Evolutionary conservation across 2,888 invertebrate species (phyloP).

Genomic region (Chalcis sispes): DNA sequence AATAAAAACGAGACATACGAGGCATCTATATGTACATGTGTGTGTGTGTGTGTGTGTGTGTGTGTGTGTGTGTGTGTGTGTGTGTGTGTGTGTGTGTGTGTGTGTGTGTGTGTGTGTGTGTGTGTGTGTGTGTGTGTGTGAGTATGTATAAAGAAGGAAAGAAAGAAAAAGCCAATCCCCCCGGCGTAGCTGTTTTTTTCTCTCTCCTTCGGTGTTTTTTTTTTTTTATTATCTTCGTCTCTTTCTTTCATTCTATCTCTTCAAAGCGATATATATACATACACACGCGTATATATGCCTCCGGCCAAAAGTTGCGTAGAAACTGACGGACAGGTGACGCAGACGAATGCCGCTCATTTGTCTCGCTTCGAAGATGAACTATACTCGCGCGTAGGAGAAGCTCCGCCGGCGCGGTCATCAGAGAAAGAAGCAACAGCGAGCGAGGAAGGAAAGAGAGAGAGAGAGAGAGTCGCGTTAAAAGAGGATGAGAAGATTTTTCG

Average conservation of each 20-base stretch:
- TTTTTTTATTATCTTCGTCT: neutral
- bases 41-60: neutral
- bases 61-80: neutral
- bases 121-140: no score
- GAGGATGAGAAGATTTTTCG: slow-evolving; percentile 64
- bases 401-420: slow-evolving; percentile 32
- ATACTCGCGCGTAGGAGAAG: slow-evolving; percentile 36
- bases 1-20: no score
- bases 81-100: neutral
- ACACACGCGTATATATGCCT: slow-evolving; percentile 62
- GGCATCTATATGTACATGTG: no score
- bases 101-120: no score
- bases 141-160: no score
- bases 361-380: slow-evolving; percentile 71
- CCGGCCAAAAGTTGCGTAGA: slow-evolving; percentile 71
- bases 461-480: slow-evolving; percentile 49
- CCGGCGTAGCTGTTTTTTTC: no score
- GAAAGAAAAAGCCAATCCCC: no score
- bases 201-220: no score
- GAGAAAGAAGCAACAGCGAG: no score
- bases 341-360: slow-evolving; percentile 76
- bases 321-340: slow-evolving; percentile 75
- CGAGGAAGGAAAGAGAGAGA: slow-evolving; percentile 55
- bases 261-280: slow-evolving; percentile 59
- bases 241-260: slow-evolving; percentile 42